Conservation (phyloP, 1,140 invertebrate species). For the Harpegnathos saltator region DNA sequence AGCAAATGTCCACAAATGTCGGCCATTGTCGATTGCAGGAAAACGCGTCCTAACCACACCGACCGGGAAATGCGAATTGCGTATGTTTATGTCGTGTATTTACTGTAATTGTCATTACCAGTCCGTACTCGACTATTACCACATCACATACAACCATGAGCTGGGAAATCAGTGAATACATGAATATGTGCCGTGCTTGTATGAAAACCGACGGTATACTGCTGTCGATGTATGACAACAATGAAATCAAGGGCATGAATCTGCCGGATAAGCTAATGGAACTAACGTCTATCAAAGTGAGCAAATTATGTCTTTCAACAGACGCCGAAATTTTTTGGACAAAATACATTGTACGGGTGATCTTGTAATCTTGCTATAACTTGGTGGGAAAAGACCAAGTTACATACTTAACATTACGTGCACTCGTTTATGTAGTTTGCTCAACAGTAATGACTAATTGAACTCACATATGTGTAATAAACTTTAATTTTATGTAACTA, state of each 20-base stretch:
- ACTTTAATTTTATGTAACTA: neutral
- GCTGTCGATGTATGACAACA: conserved; percentile 80
- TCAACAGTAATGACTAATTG: neutral
- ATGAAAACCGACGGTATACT: conserved; percentile 81
- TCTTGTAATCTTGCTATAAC: neutral
- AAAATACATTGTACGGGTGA: neutral
- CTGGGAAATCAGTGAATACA: conserved; percentile 77
- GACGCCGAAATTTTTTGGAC: too few relatives aligned
- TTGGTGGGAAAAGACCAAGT: neutral
- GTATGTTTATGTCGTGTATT: conserved; percentile 13
- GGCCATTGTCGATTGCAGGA: too few relatives aligned
- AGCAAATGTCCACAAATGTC: too few relatives aligned
- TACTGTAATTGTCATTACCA: too few relatives aligned
- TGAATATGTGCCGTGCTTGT: conserved; percentile 82
- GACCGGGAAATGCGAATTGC: conserved; percentile 62
- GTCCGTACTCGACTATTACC: too few relatives aligned
- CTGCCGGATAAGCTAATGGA: conserved; percentile 81
- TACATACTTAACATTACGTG: conserved; percentile 30
- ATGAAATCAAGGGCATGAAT: conserved; percentile 74
- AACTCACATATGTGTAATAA: neutral
- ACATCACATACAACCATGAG: conserved; percentile 70
- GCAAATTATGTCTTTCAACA: conserved; percentile 9
- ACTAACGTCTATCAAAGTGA: conserved; percentile 81
- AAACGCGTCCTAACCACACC: neutral
- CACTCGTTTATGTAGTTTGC: neutral